Evolutionary conservation across 2,797 vertebrate genomes (phyloP).

Genomic region (Allobates femoralis): DNA sequence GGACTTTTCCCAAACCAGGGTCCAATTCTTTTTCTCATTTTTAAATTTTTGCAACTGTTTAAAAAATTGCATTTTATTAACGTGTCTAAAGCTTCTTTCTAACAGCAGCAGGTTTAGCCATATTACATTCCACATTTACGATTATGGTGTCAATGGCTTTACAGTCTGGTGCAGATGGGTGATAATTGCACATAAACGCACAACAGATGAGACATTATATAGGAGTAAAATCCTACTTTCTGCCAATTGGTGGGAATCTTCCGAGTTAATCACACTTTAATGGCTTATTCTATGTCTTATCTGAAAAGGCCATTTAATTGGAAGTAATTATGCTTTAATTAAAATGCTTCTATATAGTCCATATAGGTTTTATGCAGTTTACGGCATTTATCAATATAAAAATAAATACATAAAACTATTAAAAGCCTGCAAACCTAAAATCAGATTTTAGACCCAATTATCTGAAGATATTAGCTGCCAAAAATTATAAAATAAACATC

Average conservation of each 20-base stretch:
- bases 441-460: background rate
- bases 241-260: background rate
- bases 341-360: background rate
- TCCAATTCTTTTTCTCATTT: too few relatives aligned
- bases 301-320: background rate
- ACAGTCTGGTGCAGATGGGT: background rate
- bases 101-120: too few relatives aligned
- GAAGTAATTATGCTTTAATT: background rate
- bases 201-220: background rate
- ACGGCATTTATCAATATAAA: background rate
- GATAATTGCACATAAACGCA: background rate
- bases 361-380: background rate
- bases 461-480: background rate
- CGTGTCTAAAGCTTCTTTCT: too few relatives aligned
- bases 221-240: background rate
- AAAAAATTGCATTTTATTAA: too few relatives aligned
- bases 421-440: background rate
- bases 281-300: background rate
- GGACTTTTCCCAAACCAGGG: too few relatives aligned
- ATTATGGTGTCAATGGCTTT: background rate
- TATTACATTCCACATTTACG: background rate
- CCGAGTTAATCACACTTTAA: background rate
- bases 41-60: too few relatives aligned
- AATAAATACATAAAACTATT: background rate
- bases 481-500: background rate